These are phyloP conservation scores for Haliclona indistincta DNA, from an alignment of 37 sponge, comb jelly and placozoan species.

Conservation along the genomic window DNA sequence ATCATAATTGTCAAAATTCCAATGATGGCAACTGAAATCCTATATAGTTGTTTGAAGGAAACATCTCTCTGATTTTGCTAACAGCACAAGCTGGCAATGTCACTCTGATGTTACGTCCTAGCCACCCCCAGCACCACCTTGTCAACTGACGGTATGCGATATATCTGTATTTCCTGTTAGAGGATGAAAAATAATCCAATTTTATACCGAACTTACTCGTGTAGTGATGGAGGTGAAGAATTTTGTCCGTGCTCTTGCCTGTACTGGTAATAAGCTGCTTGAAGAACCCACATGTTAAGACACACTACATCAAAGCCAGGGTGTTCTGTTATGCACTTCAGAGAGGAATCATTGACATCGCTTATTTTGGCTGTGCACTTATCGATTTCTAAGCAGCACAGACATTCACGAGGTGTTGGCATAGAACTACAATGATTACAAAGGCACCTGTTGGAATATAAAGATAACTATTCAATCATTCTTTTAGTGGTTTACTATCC, in stretches of 20 bases:
- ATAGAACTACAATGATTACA: slow-evolving; percentile 9
- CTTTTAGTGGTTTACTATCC: no score
- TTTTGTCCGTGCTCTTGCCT: no score
- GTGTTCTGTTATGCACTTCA: slow-evolving; percentile 43
- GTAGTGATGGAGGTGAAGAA: no score
- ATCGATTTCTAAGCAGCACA: slow-evolving; percentile 14
- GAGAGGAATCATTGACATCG: not conserved
- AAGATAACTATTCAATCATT: slow-evolving; percentile 1
- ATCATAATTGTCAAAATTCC: not conserved
- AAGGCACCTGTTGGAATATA: not conserved
- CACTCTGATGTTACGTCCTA: slow-evolving; percentile 13
- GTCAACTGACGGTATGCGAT: slow-evolving; percentile 46
- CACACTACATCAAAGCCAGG: slow-evolving; percentile 53
- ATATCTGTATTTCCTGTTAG: not conserved
- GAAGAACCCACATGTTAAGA: slow-evolving; percentile 49
- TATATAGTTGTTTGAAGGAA: slow-evolving; percentile 25
- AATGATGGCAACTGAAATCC: slow-evolving; percentile 16
- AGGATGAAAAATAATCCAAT: no score
- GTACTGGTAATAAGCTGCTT: slow-evolving; percentile 46
- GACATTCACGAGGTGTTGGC: slow-evolving; percentile 6
- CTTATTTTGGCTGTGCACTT: slow-evolving; percentile 13
- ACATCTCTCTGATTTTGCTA: slow-evolving; percentile 8
- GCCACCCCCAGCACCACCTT: slow-evolving; percentile 42
- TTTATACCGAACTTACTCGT: no score
- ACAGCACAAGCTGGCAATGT: slow-evolving; percentile 8